Percentiles rank a stretch among this genome's conserved stretches.
Conservation (phyloP, 2,888 invertebrate genomes). For the Bellardia pandia region DNA sequence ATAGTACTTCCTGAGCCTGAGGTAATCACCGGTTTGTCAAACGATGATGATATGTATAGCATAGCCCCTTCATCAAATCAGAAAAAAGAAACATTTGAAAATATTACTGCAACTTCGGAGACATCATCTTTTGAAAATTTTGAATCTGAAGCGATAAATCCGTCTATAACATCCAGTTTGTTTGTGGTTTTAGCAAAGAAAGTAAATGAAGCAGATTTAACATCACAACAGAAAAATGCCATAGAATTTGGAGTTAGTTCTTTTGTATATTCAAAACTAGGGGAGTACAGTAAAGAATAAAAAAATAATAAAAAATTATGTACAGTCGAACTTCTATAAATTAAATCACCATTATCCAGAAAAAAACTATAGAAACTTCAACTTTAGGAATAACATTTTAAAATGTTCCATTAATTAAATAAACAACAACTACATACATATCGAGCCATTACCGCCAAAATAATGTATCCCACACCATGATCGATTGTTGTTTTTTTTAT, state of each 20-base stretch:
- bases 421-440: no score
- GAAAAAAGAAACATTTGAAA: neutral
- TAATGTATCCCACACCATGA: no score
- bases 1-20: neutral
- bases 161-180: neutral
- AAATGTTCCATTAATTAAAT: no score
- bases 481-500: no score
- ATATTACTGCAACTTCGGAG: neutral
- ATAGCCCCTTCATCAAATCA: neutral
- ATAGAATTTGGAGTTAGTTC: constrained; percentile 50
- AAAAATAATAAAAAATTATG: neutral
- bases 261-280: constrained; percentile 49
- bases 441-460: no score
- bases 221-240: constrained; percentile 19
- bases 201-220: constrained; percentile 33
- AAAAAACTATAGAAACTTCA: no score
- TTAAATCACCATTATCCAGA: no score
- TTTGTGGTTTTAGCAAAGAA: constrained; percentile 33
- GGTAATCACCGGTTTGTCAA: constrained; percentile 31
- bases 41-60: neutral
- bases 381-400: no score
- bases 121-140: neutral
- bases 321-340: no score
- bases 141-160: neutral
- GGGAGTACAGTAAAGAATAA: constrained; percentile 33